These are phyloP conservation scores for Cepphus grylle DNA, from an alignment of 2,113 vertebrate genomes.

Conservation along the genomic window DNA sequence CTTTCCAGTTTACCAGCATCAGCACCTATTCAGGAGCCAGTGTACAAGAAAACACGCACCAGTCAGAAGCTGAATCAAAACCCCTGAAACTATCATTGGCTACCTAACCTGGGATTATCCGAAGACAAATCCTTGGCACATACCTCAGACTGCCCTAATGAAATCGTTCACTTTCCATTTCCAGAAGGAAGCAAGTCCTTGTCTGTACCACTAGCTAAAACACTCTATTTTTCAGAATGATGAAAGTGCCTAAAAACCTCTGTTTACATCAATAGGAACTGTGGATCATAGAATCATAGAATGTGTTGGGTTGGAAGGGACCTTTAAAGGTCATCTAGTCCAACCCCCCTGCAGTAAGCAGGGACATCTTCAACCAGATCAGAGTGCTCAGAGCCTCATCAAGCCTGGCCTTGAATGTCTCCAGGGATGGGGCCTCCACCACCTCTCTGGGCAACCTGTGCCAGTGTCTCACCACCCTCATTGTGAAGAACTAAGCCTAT, in stretches of 20 bases:
- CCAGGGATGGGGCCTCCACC: too few relatives aligned
- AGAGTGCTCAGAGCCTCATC: too few relatives aligned
- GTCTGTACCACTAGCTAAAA: neutral
- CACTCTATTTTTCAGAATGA: neutral
- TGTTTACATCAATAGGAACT: neutral
- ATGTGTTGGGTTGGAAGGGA: too few relatives aligned
- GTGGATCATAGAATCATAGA: neutral
- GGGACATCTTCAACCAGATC: too few relatives aligned
- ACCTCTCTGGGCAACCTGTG: too few relatives aligned
- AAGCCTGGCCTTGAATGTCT: too few relatives aligned
- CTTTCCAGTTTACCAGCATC: neutral
- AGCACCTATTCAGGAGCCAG: neutral
- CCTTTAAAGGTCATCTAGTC: too few relatives aligned
- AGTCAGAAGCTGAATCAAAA: neutral
- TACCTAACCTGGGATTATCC: neutral
- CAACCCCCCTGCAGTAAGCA: too few relatives aligned
- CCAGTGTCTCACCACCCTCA: too few relatives aligned
- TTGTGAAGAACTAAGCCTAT: too few relatives aligned
- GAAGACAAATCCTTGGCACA: neutral
- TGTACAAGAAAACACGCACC: neutral
- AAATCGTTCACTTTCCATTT: rapidly evolving
- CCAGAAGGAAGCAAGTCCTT: neutral
- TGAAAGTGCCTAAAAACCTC: neutral
- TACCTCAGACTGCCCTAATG: neutral
- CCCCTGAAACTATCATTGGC: neutral